Base-by-base conservation (phyloP, 2,113 vertebrate genomes). In the Muntiacus muntjak region DNA sequence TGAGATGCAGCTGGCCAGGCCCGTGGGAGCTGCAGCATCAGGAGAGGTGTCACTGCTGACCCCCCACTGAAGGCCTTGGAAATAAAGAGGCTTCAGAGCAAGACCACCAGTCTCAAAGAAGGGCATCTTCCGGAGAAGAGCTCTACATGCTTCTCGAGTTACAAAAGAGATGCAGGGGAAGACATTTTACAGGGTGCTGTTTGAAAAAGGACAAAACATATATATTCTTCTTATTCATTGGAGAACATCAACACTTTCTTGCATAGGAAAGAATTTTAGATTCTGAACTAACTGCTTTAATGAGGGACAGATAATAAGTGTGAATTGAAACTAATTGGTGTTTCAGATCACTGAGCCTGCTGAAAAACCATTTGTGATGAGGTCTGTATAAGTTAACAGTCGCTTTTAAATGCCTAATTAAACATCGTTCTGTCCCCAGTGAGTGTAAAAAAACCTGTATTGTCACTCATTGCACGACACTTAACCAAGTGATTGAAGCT, bases 261-360 rank as follows among this genome's bases (percentile, higher is more conserved):
- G 96, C 98, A 97, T 79, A 86, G 90, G 89, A 92, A 57, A 83
- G 93, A 97, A 98, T 98, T 98, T 95, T 97, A 71, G 94, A 97
- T 98, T 98, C 97, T 97, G 97, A 98, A 97, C 82, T 98, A 98
- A 98, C 97, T 87, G 89, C 97, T 98, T 96, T 98, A 98, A 96
- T 98, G 97, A 98, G 98, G 91, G 94, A 95, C 93, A 89, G 96
- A 98, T 98, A 99, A 98, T 98, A 98, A 94, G 97, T 98, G 97
- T 98, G 98, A 98, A 98, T 98, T 97, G 98, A 99, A 99, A 98
- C 98, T 99, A 99, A 99, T 98, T 98, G 97, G 98, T 98, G 97
- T 98, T 98, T 98, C 98, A 98, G 98, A 99, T 98, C 98, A 96
- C 96, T 98, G 97, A 98, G 82, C 97, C 98, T 96, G 97, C 96